Base-by-base conservation (phyloP, 2,888 invertebrate genomes). In the Platypus cylindrus region DNA sequence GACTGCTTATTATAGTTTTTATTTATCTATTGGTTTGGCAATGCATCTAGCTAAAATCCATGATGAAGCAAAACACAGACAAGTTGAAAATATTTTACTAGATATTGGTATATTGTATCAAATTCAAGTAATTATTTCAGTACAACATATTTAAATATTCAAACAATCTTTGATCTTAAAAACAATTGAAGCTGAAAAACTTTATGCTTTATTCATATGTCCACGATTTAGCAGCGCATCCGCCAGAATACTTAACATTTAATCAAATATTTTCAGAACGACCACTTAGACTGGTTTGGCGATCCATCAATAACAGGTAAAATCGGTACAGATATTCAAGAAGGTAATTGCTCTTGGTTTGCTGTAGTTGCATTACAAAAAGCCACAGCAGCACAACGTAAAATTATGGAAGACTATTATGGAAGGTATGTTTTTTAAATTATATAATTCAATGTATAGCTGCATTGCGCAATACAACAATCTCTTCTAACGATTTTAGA, bases 91-190 rank as follows among this genome's bases (percentile, higher is more conserved):
- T 0, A 84, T 95, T 47, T 64, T 93, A 1, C 57, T 93, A 23
- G 80, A 90, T 63, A 90, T 97, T 77, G 97, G 97, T 18, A 83
- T 87, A 51, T 87, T 90, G 58, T 97, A 82, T 64, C 97, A 97
- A 72, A 83, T 91, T 26, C 90, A 90, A 68, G 87, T 80, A n/a
- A n/a, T n/a, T n/a, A n/a, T n/a, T n/a, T n/a, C n/a, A n/a, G n/a
- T n/a, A n/a, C n/a, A n/a, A n/a, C n/a, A n/a, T n/a, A n/a, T n/a
- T n/a, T n/a, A n/a, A n/a, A n/a, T n/a, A n/a, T n/a, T n/a, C n/a
- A n/a, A n/a, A n/a, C n/a, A n/a, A n/a, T n/a, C n/a, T n/a, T n/a
- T n/a, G n/a, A n/a, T n/a, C n/a, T n/a, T n/a, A n/a, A n/a, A n/a
- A n/a, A n/a, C n/a, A n/a, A 52, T 22, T 16, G 16, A 14, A n/a